Evolutionary conservation across 2,113 vertebrate genomes (phyloP), one percentile per base, ranked within the genome.

Genomic region (Azemiops feae): DNA sequence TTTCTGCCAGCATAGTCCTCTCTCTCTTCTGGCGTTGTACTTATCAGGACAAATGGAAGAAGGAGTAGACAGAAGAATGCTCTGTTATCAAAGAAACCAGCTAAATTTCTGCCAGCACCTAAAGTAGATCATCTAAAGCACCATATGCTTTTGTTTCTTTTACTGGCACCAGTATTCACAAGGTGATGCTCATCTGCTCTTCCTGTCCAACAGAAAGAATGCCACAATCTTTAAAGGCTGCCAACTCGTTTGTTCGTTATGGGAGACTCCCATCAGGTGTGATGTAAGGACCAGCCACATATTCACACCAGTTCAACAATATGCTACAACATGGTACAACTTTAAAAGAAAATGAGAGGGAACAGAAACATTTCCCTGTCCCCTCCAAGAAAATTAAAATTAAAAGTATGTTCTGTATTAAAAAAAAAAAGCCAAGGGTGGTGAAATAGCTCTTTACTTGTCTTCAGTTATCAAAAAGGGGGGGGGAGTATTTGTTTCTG

Each of bases 51-150:
- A 90, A 95, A 85, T 0, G 0, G 0, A 0, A 86, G 88, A 23
- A 95, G 60, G 92, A 94, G 95, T 94, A 92, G 0, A 89, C 25
- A 64, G 69, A 23, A 2, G 27, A 74, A 88, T 16, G 22, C 43
- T 11, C 30, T 20, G 25, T 4, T 0, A 93, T 92, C 91, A 92
- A 87, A 85, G 86, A 85, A 69, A 87, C 93, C 89, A n/a, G 86
- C 87, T 89, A 94, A 96, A 92, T 0, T 50, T 91, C 94, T 95
- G 88, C 88, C 93, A 95, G 93, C 85, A 92, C 20, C 45, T 69
- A 91, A 43, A 64, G 53, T 30, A 92, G 39, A 39, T 45, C 74
- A 50, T 92, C 93, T 91, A 96, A 97, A 96, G 95, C 96, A 97
- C 95, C 97, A 90, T 69, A 18, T 85, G 92, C 93, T 88, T 93